Evolutionary conservation across 2,113 vertebrate genomes (phyloP).

Genomic region (Microtus pennsylvanicus): DNA sequence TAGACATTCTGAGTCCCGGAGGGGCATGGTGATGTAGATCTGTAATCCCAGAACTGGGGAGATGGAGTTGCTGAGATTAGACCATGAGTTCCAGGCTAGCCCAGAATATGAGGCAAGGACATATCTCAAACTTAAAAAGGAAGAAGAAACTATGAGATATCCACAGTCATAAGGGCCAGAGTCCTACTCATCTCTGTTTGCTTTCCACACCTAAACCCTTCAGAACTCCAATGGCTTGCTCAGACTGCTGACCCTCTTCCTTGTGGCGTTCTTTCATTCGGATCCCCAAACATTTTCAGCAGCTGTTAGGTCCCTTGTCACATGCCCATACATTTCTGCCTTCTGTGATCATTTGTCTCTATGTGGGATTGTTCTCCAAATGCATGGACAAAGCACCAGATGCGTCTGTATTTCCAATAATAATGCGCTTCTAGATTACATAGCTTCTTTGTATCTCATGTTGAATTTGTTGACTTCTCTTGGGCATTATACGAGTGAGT

Average conservation of each 20-base stretch:
- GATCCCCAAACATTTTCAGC: background rate
- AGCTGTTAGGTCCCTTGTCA: background rate
- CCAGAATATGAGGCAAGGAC: no score
- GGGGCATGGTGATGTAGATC: fast-evolving
- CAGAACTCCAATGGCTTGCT: background rate
- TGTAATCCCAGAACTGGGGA: background rate
- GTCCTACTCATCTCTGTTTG: background rate
- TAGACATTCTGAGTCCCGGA: background rate
- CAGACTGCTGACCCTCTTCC: background rate
- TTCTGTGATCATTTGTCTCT: background rate
- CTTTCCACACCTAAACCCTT: background rate
- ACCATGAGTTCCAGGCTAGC: background rate
- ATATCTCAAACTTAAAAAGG: background rate
- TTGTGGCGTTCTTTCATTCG: background rate
- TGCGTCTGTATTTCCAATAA: background rate
- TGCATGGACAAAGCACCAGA: background rate
- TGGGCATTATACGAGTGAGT: background rate
- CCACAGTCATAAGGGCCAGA: background rate
- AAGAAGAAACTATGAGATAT: background rate
- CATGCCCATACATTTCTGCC: background rate
- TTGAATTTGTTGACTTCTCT: background rate
- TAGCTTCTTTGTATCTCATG: background rate
- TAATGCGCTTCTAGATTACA: background rate
- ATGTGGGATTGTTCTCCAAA: background rate
- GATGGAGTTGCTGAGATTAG: background rate